Evolutionary conservation across 1,140 invertebrate species (phyloP), one percentile per base, ranked within the genome.

Genomic region (Atta texana): DNA sequence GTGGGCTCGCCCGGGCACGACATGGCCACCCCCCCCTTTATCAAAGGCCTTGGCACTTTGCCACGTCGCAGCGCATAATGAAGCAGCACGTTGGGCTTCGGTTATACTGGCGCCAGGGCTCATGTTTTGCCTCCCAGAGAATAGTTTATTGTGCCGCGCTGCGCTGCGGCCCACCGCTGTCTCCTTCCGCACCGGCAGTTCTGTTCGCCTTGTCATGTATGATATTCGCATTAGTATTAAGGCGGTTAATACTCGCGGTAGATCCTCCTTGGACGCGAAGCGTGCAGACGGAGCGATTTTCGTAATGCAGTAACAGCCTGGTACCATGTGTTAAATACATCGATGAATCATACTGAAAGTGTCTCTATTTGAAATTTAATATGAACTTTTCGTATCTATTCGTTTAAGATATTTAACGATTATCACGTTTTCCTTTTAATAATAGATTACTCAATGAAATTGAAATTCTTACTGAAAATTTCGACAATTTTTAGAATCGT

Each of bases 31-130:
- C 92, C 90, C 91, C 92, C 91, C 92, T 94, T 94, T 94, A 94
- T 94, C 93, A 94, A 94, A 93, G 91, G 89, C 92, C 91, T 88
- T 94, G 94, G 94, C 94, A 94, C 90, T 93, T 92, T 94, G 93
- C 94, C 94, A 94, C 93, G 93, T 94, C 92, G 93, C 92, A 92
- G 91, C 94, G 94, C 92, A 94, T 94, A 94, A 94, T 94, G 93
- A 94, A 94, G 93, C 93, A 92, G 93, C 93, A 92, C 92, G 93
- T 92, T 93, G 91, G 92, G 91, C 92, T 94, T 94, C 91, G 92
- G 92, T 93, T 93, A 92, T 92, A 89, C 88, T 87, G 91, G 92
- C 91, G 87, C 89, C 91, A 90, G 80, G 72, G 68, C 76, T 89
- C 89, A 90, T 93, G 93, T 93, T 94, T 93, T 93, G 93, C 93